phyloP scores from a whole-genome alignment of 2,888 invertebrate species.

The Fabriciana adippe region DNA sequence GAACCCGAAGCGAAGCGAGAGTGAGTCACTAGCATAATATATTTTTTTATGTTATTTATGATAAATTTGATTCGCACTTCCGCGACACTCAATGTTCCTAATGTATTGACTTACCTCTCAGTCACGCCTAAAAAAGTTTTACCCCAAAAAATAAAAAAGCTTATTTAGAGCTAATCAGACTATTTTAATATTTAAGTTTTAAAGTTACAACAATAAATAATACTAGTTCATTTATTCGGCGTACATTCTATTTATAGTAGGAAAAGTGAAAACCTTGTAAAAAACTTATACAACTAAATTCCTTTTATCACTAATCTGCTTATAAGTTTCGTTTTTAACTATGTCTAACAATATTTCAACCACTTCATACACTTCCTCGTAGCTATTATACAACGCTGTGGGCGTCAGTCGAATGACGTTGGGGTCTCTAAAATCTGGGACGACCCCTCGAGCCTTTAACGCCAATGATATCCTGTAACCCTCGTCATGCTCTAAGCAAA shows the following conservation, averaged over 20 bases:
- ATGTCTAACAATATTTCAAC: conserved; percentile 61
- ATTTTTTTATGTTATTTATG: too few relatives aligned
- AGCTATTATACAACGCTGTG: conserved; percentile 63
- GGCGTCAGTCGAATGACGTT: conserved; percentile 67
- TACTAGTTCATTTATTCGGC: too few relatives aligned
- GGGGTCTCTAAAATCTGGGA: conserved; percentile 64
- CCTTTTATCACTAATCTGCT: conserved; percentile 49
- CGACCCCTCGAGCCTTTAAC: conserved; percentile 58
- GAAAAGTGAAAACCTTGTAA: neutral
- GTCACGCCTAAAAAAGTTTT: too few relatives aligned
- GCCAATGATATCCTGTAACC: conserved; percentile 64
- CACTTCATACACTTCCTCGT: conserved; percentile 61
- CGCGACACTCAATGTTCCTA: too few relatives aligned
- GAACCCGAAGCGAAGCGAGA: too few relatives aligned
- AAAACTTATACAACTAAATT: conserved; percentile 49
- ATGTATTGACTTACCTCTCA: too few relatives aligned
- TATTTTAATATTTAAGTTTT: too few relatives aligned
- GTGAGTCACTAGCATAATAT: too few relatives aligned
- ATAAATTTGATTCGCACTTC: too few relatives aligned
- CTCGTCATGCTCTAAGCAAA: conserved; percentile 65
- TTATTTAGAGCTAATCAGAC: too few relatives aligned
- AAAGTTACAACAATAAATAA: too few relatives aligned
- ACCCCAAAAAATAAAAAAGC: too few relatives aligned
- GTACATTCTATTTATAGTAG: neutral
- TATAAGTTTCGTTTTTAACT: conserved; percentile 54